phyloP scores from a whole-genome alignment of 2,888 invertebrate species.

The Drosophila neonasuta region DNA sequence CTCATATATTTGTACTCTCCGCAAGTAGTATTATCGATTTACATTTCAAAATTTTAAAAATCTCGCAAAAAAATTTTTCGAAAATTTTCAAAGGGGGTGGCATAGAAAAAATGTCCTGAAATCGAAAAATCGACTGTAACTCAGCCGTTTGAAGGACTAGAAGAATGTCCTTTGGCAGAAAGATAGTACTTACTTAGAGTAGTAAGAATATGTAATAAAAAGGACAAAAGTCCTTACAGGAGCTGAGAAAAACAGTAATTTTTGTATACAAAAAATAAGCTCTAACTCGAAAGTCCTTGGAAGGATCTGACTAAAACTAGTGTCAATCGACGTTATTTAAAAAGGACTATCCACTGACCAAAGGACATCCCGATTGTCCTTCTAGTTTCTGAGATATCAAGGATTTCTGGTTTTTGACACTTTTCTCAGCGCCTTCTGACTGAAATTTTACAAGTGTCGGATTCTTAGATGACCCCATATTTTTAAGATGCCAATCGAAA shows the following conservation, averaged over 20 bases:
- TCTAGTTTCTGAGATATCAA: neutral
- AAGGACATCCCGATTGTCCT: neutral
- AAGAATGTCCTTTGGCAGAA: slow-evolving; percentile 1
- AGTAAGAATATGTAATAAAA: neutral
- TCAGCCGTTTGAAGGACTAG: slow-evolving; percentile 1
- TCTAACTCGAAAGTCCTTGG: neutral
- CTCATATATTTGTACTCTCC: neutral
- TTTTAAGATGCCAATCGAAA: neutral
- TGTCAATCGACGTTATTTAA: neutral
- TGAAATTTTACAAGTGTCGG: neutral
- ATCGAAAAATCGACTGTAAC: neutral
- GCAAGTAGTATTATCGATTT: neutral
- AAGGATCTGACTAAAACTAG: neutral
- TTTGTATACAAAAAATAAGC: neutral
- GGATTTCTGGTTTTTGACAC: neutral
- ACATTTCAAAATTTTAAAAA: neutral
- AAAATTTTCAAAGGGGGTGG: neutral
- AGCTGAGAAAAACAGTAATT: neutral
- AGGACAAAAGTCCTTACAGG: slow-evolving; percentile 11
- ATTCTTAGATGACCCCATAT: slow-evolving; percentile 5
- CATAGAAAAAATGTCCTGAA: neutral
- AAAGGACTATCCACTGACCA: neutral
- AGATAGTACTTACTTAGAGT: neutral
- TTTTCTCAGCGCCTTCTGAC: neutral
- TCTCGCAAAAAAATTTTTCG: neutral